Conservation (phyloP, 2,797 vertebrate genomes). For the Platyrinchus mystaceus region DNA sequence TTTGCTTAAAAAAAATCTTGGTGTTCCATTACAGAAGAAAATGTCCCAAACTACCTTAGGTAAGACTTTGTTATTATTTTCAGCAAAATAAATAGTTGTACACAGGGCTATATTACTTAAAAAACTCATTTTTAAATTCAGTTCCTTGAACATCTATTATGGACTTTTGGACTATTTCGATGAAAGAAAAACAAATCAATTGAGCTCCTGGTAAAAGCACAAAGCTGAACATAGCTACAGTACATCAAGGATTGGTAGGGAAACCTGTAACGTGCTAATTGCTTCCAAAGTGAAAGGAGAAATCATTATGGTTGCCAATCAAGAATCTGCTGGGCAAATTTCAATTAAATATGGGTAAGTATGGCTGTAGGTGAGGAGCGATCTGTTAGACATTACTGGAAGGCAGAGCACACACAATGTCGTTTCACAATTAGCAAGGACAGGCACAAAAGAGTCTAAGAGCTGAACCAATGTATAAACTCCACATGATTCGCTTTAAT, state of each 20-base stretch:
- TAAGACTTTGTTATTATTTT: neutral
- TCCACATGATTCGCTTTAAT: neutral
- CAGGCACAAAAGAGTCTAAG: neutral
- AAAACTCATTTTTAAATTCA: neutral
- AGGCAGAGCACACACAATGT: neutral
- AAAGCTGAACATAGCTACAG: neutral
- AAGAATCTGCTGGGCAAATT: neutral
- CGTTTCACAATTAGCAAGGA: neutral
- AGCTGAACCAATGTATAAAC: neutral
- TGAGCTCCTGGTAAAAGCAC: neutral
- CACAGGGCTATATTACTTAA: neutral
- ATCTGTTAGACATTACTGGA: neutral
- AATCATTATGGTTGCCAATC: neutral
- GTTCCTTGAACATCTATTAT: neutral
- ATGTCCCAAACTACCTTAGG: neutral
- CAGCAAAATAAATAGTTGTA: neutral
- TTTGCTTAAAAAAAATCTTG: neutral
- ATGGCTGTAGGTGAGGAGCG: neutral
- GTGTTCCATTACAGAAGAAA: neutral
- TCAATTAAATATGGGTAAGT: neutral
- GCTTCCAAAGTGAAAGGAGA: neutral
- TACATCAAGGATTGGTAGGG: neutral
- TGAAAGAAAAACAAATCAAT: neutral
- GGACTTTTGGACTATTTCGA: neutral
- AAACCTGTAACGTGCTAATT: neutral